Base-by-base conservation (phyloP, 2,113 vertebrate genomes). In the Melanotaenia duboulayi region DNA sequence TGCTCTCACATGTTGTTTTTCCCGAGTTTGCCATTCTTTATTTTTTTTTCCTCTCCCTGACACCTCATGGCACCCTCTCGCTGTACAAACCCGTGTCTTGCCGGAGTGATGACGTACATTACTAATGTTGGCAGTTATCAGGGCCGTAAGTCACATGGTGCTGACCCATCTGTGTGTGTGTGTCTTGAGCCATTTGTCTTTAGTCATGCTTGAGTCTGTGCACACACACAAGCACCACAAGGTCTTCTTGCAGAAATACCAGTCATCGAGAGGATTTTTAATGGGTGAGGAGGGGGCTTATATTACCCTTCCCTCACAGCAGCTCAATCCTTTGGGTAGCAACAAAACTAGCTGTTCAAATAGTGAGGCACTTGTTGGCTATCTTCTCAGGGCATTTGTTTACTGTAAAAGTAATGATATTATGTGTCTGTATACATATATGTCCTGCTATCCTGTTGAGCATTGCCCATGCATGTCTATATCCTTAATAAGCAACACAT, bases 351-450 rank as follows among this genome's bases (percentile, higher is more conserved):
- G 68, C 82, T 78, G 77, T 82, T 83, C 81, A 91, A 90, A 91
- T 81, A 84, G 74, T 62, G 32, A 74, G 84, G 71, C 62, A 79
- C 78, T 84, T 60, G 83, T 86, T 89, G 76, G 76, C 84, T 84
- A 86, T 89, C 81, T 81, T 86, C 78, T 80, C 77, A 14, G 74
- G 71, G 76, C 80, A 76, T 89, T 90, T 87, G 88, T 89, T 88
- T 85, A 80, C 84, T 56, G 63, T 76, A 79, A 63, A 61, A 89
- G 81, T 86, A 76, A 76, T 76, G 74, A 76, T 66, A 76, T 23
- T 20, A 42, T 55, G 67, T 40, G 74, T 70, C 63, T 65, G 1
- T 54, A 14, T 25, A 10, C 20, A 28, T 50, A 51, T 35, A 17
- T 48, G 61, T 24, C 11, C 39, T 17, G 8, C 73, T 23, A 49